Base-by-base conservation (phyloP, 1,140 invertebrate species). In the Rhizoglyphus robini region DNA sequence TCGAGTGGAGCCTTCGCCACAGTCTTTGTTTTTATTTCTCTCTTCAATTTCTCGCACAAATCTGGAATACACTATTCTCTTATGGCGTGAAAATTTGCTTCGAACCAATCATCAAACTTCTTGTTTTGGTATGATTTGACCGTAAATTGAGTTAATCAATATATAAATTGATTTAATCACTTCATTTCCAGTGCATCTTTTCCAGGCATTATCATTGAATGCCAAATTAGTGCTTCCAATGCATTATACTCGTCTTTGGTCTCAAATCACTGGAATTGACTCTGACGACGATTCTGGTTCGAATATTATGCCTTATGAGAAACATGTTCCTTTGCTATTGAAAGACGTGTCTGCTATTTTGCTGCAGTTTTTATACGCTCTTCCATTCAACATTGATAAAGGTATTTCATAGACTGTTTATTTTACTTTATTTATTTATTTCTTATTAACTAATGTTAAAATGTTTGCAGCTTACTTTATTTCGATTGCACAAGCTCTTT, bases 41-140 rank as follows among this genome's bases (percentile, higher is more conserved):
- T 88, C 85, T 67, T 95, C 90, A 25, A 86, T 96, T 46, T 88
- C 90, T 23, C 81, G 77, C 68, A 93, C 88, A 30, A 95, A 96
- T 79, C 79, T 96, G 41, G 91, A 96, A 79, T 82, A 93, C 59
- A 91, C 96, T 78, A 79, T 95, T 47, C 79, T 96, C 41, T 15
- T 68, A 68, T 58, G 66, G 70, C 4, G 69, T 67, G 32, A 88
- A 88, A 74, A 83, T 88, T 23, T 29, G 15, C 32, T 60, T 34
- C 58, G 15, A 32, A 11, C n/a, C 2, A 60, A 60, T 29, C 58
- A 60, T 27, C 15, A 60, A 23, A 13, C 58, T 67, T 88, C 90
- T 70, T 91, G 89, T 75, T 88, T 94, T 71, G 85, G 86, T 87
- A 78, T 78, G 57, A 46, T 29, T 63, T 15, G 34, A 54, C 23